Evolutionary conservation across 2,797 vertebrate species (phyloP).

Genomic region (Pelochelys cantorii): DNA sequence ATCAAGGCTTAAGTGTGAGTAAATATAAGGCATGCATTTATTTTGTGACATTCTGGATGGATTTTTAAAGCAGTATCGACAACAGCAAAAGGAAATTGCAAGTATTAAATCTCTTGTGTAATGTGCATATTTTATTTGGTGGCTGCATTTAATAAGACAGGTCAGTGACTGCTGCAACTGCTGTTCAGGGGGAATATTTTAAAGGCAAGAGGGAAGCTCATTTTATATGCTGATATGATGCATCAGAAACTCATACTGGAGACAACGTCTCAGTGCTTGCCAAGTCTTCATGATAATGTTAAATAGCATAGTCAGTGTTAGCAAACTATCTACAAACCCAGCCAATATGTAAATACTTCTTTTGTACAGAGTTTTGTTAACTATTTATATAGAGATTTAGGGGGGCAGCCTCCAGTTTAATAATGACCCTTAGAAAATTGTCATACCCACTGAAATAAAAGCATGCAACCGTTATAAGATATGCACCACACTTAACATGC

Average conservation of each 20-base stretch:
- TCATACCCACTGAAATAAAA: background rate
- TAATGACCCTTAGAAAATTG: background rate
- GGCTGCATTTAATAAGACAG: background rate
- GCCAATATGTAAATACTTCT: background rate
- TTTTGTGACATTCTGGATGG: conserved; percentile 55
- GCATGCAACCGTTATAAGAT: background rate
- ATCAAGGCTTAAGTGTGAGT: conserved; percentile 43
- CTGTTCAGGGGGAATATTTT: background rate
- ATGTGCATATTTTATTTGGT: background rate
- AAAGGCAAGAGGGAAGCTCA: background rate
- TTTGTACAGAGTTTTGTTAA: background rate
- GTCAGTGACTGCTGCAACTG: background rate
- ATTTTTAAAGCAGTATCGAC: background rate
- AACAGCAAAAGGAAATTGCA: background rate
- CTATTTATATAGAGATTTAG: background rate
- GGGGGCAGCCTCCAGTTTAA: background rate
- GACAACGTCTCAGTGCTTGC: background rate
- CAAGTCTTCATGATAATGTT: background rate
- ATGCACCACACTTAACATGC: background rate
- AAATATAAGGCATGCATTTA: conserved; percentile 43
- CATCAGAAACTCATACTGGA: background rate
- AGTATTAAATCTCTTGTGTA: background rate
- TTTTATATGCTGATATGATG: background rate
- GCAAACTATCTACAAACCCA: background rate
- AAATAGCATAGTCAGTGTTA: background rate